A percentile compares a stretch with the other conserved stretches of the same genome.
These are phyloP conservation scores for Hypselothyrea guttata DNA, from an alignment of 2,888 invertebrate species.

Conservation along the genomic window DNA sequence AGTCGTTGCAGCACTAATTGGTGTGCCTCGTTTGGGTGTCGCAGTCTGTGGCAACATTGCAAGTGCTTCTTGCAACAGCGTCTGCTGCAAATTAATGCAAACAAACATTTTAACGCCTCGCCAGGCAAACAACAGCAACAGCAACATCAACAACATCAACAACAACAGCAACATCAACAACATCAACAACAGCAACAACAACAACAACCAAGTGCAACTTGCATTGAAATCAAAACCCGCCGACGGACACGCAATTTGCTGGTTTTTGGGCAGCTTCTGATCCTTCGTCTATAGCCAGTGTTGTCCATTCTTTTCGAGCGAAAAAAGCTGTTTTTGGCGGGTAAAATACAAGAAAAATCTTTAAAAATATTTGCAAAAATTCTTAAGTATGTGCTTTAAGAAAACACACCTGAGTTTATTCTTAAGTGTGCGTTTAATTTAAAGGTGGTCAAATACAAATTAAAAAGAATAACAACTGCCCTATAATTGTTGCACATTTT, in stretches of 20 bases:
- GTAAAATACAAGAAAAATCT: no score
- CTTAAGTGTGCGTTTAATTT: no score
- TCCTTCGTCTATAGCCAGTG: neutral
- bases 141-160: constrained; percentile 8
- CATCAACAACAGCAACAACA: neutral
- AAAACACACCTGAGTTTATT: no score
- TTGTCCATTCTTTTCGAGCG: no score
- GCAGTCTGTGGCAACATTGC: constrained; percentile 13
- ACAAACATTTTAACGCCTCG: constrained; percentile 75
- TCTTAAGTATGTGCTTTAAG: no score
- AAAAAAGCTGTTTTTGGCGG: no score
- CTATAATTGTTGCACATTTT: no score
- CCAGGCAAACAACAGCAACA: constrained; percentile 46
- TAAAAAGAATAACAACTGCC: no score
- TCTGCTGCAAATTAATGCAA: constrained; percentile 76
- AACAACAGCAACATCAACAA: neutral
- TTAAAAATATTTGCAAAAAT: no score
- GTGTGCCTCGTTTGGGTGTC: constrained; percentile 51
- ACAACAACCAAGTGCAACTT: neutral
- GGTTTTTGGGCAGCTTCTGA: constrained; percentile 20
- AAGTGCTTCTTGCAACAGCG: constrained; percentile 41
- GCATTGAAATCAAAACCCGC: constrained; percentile 39
- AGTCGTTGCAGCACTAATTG: no score
- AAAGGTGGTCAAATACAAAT: no score
- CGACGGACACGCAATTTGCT: constrained; percentile 61